Evolutionary conservation across 2,888 invertebrate genomes (phyloP), one percentile per base, ranked within the genome.

Genomic region (Notodromas monacha): DNA sequence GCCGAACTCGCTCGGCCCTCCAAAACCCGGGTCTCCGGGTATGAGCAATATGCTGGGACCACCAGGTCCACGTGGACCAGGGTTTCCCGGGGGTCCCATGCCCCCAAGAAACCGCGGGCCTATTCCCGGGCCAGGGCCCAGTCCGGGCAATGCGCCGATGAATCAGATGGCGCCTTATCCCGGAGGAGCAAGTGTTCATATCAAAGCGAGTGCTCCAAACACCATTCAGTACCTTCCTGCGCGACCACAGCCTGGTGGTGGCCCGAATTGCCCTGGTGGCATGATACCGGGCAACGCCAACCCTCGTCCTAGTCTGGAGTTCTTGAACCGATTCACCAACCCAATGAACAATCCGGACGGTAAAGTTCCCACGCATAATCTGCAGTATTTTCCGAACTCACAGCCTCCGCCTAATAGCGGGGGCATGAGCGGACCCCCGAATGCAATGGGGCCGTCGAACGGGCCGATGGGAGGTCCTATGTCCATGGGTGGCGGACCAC

Each of bases 141-240:
- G n/a, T n/a, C n/a, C n/a, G n/a, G 32, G 31, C 15, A 12, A 33
- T 11, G 32, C 28, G 13, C 29, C 14, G 13, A n/a, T 30, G 11
- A 15, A 28, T 14, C n/a, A n/a, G n/a, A n/a, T 11, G 12, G n/a
- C n/a, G n/a, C n/a, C n/a, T n/a, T 21, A 21, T 21, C 6, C 21
- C n/a, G 8, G 66, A 41, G 65, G 66, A 38, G 63, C 68, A 28
- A 84, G 76, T 26, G 48, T 55, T 31, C 76, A 77, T 52, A 81
- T 89, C 14, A 86, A 86, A 52, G 73, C 86, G 6, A 81, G 74
- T 49, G 81, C 86, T 8, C 86, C 89, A 0, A 89, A 89, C 51
- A 89, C 89, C 21, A 89, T 89, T 46, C 86, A 89, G 56, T 89
- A 89, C 58, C 62, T 86, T 49, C 89, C 89, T 13, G 76, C 81